phyloP scores from a whole-genome alignment of 1,140 invertebrate species.

The Diabrotica virgifera region DNA sequence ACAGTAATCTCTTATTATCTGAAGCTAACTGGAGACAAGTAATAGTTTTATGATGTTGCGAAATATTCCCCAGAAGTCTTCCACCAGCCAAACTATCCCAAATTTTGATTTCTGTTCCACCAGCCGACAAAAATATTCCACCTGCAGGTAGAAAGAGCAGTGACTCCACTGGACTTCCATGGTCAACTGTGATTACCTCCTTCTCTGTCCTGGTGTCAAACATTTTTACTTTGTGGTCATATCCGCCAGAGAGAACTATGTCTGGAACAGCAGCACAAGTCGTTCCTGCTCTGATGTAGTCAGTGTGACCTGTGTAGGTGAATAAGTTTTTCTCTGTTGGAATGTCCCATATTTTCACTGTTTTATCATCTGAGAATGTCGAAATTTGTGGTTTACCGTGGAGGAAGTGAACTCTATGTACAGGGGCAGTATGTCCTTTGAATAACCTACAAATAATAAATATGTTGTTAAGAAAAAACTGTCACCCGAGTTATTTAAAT shows the following conservation, averaged over 20 bases:
- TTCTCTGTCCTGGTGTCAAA: constrained; percentile 80
- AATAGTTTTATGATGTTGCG: constrained; percentile 91
- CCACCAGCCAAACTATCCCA: constrained; percentile 91
- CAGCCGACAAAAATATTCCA: constrained; percentile 87
- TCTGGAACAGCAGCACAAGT: constrained; percentile 73
- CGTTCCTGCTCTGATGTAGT: constrained; percentile 80
- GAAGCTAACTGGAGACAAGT: constrained; percentile 78
- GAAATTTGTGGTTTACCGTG: constrained; percentile 73
- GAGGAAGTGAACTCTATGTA: constrained; percentile 83
- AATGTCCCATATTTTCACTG: constrained; percentile 87
- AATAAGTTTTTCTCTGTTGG: constrained; percentile 70
- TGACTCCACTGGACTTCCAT: constrained; percentile 88
- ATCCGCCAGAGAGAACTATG: constrained; percentile 84
- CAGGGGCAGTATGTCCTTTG: constrained; percentile 63
- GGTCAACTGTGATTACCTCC: constrained; percentile 74
- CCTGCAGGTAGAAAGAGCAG: constrained; percentile 86
- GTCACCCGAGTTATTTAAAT: too few relatives aligned
- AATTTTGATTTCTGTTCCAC: constrained; percentile 87
- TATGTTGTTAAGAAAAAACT: neutral
- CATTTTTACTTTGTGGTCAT: constrained; percentile 87
- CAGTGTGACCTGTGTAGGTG: constrained; percentile 68
- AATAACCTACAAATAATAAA: constrained; percentile 48
- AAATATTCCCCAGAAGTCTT: constrained; percentile 73
- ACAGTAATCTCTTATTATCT: constrained; percentile 78
- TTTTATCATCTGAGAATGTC: constrained; percentile 93